These are phyloP conservation scores for Diplosoma virens DNA, from an alignment of 23 tunicate genomes.

Conservation along the genomic window DNA sequence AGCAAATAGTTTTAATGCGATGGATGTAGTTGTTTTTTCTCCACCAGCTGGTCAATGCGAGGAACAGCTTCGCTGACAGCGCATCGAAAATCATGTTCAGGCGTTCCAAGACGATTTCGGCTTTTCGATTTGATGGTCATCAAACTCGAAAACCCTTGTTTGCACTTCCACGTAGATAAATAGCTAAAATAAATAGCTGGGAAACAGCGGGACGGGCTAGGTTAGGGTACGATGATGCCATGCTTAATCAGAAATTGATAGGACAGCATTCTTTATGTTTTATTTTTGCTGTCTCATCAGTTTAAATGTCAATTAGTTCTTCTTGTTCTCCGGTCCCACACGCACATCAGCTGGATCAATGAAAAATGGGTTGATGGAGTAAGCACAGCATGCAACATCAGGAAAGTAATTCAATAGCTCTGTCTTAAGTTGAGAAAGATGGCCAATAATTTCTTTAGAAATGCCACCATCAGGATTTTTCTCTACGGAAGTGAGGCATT, in stretches of 20 bases:
- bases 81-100: conserved; percentile 70
- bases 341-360: conserved; percentile 49
- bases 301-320: conserved; percentile 49
- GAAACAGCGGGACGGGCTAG: conserved; percentile 58
- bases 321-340: conserved; percentile 65
- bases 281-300: conserved; percentile 60
- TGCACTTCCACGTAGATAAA: conserved; percentile 63
- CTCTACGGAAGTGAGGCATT: conserved; percentile 36
- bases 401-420: conserved; percentile 59
- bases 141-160: conserved; percentile 51
- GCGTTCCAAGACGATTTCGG: conserved; percentile 53
- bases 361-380: conserved; percentile 41
- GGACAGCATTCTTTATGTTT: conserved; percentile 59
- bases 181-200: conserved; percentile 51
- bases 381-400: conserved; percentile 50
- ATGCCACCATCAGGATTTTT: conserved; percentile 42
- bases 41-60: conserved; percentile 60
- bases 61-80: conserved; percentile 63
- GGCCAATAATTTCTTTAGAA: conserved; percentile 44
- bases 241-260: conserved; percentile 64
- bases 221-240: conserved; percentile 37
- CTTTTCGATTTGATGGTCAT: conserved; percentile 53
- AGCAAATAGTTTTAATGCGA: conserved; percentile 49
- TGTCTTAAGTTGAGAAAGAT: conserved; percentile 40
- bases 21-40: conserved; percentile 61